Conservation (phyloP, 1,140 invertebrate species). For the Drosophila watanabei region DNA sequence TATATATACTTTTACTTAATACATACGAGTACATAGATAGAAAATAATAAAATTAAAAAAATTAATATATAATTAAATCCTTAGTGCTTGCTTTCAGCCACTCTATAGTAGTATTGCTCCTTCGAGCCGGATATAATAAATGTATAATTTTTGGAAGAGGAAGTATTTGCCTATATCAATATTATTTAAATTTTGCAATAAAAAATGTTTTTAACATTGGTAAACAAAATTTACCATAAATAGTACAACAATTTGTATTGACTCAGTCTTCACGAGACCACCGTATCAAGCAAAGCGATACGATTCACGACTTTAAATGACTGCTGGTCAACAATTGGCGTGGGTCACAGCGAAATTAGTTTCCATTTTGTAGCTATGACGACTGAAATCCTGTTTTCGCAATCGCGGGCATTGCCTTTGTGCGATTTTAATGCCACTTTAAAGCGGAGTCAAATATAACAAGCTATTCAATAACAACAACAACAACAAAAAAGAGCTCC, state of each 20-base stretch:
- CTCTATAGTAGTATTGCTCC: no score
- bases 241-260: background rate
- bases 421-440: conserved; percentile 45
- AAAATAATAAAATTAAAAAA: no score
- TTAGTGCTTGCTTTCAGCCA: no score
- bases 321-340: background rate
- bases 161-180: no score
- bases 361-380: conserved; percentile 47
- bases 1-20: background rate
- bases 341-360: conserved; percentile 14
- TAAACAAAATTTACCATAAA: background rate
- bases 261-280: background rate
- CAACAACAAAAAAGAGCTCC: background rate
- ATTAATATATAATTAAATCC: no score
- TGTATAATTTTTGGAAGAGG: no score
- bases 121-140: no score
- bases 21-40: no score
- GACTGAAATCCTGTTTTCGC: conserved; percentile 24
- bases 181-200: no score
- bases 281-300: background rate
- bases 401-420: conserved; percentile 28
- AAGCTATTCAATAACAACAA: conserved; percentile 36
- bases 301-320: background rate
- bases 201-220: background rate
- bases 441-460: conserved; percentile 55